Evolutionary conservation across 1,140 invertebrate genomes (phyloP), one percentile per base, ranked within the genome.

Genomic region (Drosophila pallidifrons): DNA sequence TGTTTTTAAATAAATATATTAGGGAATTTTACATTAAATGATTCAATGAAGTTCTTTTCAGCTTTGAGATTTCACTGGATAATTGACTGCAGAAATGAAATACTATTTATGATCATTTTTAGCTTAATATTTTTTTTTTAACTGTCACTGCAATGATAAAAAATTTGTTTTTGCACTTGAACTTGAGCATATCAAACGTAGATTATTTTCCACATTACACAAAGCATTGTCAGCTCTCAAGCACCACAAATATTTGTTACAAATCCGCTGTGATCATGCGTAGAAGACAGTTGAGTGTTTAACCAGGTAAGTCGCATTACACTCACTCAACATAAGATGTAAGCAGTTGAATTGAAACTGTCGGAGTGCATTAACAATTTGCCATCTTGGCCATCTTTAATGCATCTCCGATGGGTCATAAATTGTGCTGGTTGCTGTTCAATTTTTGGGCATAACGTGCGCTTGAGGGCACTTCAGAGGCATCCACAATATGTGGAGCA

Each of bases 371-470:
- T 88, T 88, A 89, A 88, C 85, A 89, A 76, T 88, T 88, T 85
- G 63, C 30, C 68, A 67, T 43, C 41, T 43, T 43, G 10, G 11
- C 41, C 38, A 43, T 75, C 75, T 77, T 88, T 88, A 88, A 88
- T 88, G 85, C 85, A 89, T 88, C 85, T 88, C 85, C 67, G 52
- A 79, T 85, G 85, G 77, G 65, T 80, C 71, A 88, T 88, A 88
- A 88, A 88, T 88, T 71, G 79, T 69, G 52, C 46, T 82, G 70
- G 68, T 51, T 70, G 67, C 75, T 76, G 63, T 73, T 38, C 3
- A 38, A 38, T 61, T 77, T 75, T 74, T 79, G 63, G 67, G 76
- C 68, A 59, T 58, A 45, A 11, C 41, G n/a, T 46, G 35, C 61
- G 57, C 82, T 87, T 87, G 82, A 87, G 81, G 82, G 82, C 82